A percentile compares a stretch with the other conserved stretches of the same genome.
Conservation (phyloP, 2,797 vertebrate genomes). For the Poeciliopsis infans region DNA sequence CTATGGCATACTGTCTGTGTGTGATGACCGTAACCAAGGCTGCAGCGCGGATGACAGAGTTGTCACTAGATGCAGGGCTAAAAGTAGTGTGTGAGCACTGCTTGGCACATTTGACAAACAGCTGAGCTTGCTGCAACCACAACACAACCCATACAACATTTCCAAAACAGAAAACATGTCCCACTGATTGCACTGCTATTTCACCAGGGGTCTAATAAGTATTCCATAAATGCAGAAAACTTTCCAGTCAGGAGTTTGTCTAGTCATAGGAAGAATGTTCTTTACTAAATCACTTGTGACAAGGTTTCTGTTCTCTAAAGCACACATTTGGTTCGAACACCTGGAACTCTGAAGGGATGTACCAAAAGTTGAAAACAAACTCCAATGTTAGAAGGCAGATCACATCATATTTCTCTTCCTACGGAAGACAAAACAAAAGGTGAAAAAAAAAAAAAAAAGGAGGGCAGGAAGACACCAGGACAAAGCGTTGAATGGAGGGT, state of each 20-base stretch:
- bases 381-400: constrained; percentile 54
- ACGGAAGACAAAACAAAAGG: constrained; percentile 36
- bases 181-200: constrained; percentile 21
- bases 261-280: constrained; percentile 10
- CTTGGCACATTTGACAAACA: constrained; percentile 70
- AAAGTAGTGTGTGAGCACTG: constrained; percentile 69
- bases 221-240: constrained; percentile 18
- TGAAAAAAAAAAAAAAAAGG: constrained; percentile 21
- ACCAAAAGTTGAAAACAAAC: constrained; percentile 7
- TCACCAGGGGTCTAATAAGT: constrained; percentile 35
- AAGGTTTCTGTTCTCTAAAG: constrained; percentile 16
- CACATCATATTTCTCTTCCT: constrained; percentile 56
- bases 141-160: constrained; percentile 63
- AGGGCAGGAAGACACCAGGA: constrained; percentile 77
- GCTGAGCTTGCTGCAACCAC: constrained; percentile 72
- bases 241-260: constrained; percentile 18
- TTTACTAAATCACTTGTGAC: background rate
- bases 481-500: constrained; percentile 72
- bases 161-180: constrained; percentile 68
- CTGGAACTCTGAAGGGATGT: constrained; percentile 31
- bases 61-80: constrained; percentile 66
- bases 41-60: constrained; percentile 69
- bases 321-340: constrained; percentile 21
- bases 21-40: constrained; percentile 62
- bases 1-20: constrained; percentile 30